Evolutionary conservation across 2,113 vertebrate genomes (phyloP), one percentile per base, ranked within the genome.

Genomic region (Embiotoca jacksoni): DNA sequence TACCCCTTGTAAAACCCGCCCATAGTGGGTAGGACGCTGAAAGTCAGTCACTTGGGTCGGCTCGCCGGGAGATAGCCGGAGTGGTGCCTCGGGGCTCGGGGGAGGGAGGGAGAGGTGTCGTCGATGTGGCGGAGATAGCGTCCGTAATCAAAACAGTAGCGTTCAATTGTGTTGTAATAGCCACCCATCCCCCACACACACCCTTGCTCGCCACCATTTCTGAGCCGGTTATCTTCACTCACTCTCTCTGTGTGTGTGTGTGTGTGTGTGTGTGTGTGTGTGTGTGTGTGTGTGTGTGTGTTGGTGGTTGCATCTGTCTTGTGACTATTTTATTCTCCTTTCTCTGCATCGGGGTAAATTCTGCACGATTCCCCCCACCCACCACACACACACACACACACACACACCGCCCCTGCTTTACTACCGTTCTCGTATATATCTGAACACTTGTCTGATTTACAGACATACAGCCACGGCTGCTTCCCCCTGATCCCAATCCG

Each of bases 21-120:
- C 96, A 95, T 95, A 96, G 96, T 97, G 96, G 96, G 96, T 96
- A 98, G 98, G 97, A 98, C 96, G 93, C 96, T 93, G 96, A 92
- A 23, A 96, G 95, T 95, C 96, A 95, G 91, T 92, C 90, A 88
- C 92, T 91, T 81, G 88, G 91, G 90, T 90, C 88, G 86, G 82
- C 83, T 85, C 81, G 74, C 75, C 79, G 83, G 76, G 74, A 84
- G 89, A 85, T 88, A 86, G 88, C 83, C 88, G 81, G 67, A 74
- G 76, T 63, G 69, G 76, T 63, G 69, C 80, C 78, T 76, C 59
- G 8, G 78, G 36, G 33, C 36, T n/a, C 23, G 23, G 23, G 23
- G 23, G 75, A 52, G 78, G 32, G 75, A 68, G 68, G 54, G 16
- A 6, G 11, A 30, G 56, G 56, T 77, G 75, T 57, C 44, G 41